Conservation (phyloP, 1,140 invertebrate species). For the Plodia interpunctella region DNA sequence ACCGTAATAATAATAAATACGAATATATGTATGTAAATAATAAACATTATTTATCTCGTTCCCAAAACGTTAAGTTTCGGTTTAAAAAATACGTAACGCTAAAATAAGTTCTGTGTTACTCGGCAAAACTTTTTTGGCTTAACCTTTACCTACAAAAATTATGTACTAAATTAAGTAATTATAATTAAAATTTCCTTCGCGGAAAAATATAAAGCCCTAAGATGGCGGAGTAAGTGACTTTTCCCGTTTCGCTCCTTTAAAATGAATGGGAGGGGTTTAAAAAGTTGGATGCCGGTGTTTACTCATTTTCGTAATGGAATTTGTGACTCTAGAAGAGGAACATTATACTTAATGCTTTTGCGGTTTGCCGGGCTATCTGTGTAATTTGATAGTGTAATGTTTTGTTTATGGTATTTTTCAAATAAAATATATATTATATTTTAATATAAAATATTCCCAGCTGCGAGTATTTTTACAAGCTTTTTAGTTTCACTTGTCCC, state of each 20-base stretch:
- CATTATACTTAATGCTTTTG: slow-evolving; percentile 19
- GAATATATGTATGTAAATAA: too few species aligned
- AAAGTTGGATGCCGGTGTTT: slow-evolving; percentile 34
- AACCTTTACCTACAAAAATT: not conserved
- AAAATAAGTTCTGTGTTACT: too few species aligned
- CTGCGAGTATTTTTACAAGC: too few species aligned
- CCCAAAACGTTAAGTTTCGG: too few species aligned
- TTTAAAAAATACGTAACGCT: too few species aligned
- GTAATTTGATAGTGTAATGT: slow-evolving; percentile 10
- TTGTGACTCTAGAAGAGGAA: slow-evolving; percentile 32
- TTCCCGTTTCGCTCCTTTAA: slow-evolving; percentile 21
- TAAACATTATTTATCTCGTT: too few species aligned
- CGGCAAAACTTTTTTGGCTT: not conserved
- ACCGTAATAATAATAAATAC: too few species aligned
- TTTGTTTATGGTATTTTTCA: not conserved
- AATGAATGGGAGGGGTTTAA: slow-evolving; percentile 33
- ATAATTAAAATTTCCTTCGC: not conserved
- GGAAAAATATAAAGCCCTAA: not conserved
- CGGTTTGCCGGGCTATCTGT: slow-evolving; percentile 7
- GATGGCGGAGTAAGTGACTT: slow-evolving; percentile 7
- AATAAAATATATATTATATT: too few species aligned
- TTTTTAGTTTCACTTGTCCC: too few species aligned
- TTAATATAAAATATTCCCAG: too few species aligned
- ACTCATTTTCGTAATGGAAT: slow-evolving; percentile 49
- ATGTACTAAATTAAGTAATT: not conserved